These are phyloP conservation scores for Caenorhabditis auriculariae DNA, from an alignment of 2,888 invertebrate genomes.

Conservation along the genomic window DNA sequence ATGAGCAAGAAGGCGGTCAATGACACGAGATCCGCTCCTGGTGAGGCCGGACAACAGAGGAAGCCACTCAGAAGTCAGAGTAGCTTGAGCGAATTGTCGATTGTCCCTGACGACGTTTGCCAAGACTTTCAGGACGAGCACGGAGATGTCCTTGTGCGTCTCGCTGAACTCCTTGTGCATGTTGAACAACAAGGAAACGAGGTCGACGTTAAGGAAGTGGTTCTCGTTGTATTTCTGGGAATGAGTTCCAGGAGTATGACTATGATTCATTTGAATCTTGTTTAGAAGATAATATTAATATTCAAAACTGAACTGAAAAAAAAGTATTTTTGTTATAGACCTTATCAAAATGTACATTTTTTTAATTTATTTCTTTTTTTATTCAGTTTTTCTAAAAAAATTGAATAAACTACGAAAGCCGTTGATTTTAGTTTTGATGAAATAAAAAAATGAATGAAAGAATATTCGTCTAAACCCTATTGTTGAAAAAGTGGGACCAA, in stretches of 20 bases:
- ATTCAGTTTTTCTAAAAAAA: too few relatives aligned
- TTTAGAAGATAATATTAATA: neutral
- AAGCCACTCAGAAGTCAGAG: slow-evolving; percentile 49
- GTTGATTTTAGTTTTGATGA: too few relatives aligned
- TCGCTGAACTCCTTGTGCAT: slow-evolving; percentile 29
- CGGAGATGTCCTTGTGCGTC: slow-evolving; percentile 19
- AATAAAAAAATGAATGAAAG: too few relatives aligned
- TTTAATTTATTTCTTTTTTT: neutral
- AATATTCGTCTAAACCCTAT: too few relatives aligned
- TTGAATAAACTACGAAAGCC: too few relatives aligned
- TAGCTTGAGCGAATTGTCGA: slow-evolving; percentile 39
- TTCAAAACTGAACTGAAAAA: slow-evolving; percentile 1
- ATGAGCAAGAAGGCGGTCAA: slow-evolving; percentile 45
- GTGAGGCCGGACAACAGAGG: slow-evolving; percentile 44
- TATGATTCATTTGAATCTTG: neutral
- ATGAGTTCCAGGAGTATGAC: neutral
- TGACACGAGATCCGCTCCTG: slow-evolving; percentile 36
- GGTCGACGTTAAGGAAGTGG: slow-evolving; percentile 18
- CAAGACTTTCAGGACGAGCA: slow-evolving; percentile 46
- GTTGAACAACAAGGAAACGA: slow-evolving; percentile 32
- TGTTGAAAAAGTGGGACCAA: too few relatives aligned
- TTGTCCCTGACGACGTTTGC: slow-evolving; percentile 46
- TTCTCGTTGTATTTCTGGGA: slow-evolving; percentile 28
- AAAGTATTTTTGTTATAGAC: neutral
- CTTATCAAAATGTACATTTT: neutral